phyloP scores from a whole-genome alignment of 2,113 vertebrate genomes.

The Microtus oregoni region DNA sequence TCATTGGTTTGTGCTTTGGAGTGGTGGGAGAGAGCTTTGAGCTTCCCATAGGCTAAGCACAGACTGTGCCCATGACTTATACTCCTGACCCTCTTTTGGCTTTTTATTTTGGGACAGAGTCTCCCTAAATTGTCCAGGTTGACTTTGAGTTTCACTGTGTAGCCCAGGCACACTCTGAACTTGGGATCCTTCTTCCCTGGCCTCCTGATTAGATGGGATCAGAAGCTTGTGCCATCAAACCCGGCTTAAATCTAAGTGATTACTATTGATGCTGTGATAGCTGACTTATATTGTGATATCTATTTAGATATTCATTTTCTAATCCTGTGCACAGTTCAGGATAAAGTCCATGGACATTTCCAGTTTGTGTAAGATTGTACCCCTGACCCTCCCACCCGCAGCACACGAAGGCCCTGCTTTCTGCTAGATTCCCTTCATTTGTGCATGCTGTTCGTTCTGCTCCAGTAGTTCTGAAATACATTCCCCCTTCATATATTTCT shows the following conservation, averaged over 20 bases:
- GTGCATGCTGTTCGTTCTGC: background rate
- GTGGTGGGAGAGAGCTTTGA: background rate
- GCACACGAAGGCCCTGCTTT: fast-evolving
- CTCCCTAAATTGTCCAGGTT: background rate
- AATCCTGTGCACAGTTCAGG: background rate
- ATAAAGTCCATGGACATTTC: background rate
- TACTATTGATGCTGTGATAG: background rate
- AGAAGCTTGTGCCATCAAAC: background rate
- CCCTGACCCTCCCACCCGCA: fast-evolving
- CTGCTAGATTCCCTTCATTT: background rate
- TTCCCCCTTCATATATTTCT: background rate
- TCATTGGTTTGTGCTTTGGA: background rate
- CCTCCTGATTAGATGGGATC: background rate
- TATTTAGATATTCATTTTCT: background rate
- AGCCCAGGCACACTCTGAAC: background rate
- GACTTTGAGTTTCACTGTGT: background rate
- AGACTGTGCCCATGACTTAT: too few relatives aligned
- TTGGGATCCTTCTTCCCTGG: background rate
- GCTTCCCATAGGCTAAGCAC: background rate
- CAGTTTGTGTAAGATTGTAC: background rate
- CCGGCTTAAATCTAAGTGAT: background rate
- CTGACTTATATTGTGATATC: background rate
- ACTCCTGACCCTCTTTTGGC: background rate
- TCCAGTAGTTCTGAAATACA: background rate
- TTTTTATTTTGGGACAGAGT: background rate